These are phyloP conservation scores for Malurus leucopterus DNA, from an alignment of 2,797 vertebrate genomes.

Conservation along the genomic window DNA sequence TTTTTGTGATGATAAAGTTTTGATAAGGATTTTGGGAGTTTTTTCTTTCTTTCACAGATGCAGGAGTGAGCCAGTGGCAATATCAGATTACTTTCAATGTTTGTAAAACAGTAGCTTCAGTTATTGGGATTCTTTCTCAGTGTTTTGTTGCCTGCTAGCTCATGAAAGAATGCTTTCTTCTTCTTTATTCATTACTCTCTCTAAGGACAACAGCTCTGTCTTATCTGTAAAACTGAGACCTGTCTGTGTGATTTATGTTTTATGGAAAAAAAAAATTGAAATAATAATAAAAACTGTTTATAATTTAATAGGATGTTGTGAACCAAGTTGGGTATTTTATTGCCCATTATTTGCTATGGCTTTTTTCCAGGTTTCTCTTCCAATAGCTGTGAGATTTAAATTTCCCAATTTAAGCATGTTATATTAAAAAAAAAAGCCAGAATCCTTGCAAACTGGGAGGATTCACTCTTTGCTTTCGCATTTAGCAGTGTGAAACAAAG, in stretches of 20 bases:
- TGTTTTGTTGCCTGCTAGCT: constrained; percentile 14
- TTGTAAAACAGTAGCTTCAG: constrained; percentile 17
- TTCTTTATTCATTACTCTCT: neutral
- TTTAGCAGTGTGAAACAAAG: constrained; percentile 14
- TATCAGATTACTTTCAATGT: neutral
- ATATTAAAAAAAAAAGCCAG: neutral
- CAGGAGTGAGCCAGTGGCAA: neutral
- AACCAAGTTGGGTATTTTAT: neutral
- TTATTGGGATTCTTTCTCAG: neutral
- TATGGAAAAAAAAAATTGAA: neutral
- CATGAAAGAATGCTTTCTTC: constrained; percentile 25
- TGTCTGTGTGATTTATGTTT: neutral
- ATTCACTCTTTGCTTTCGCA: neutral
- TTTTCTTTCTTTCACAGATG: neutral
- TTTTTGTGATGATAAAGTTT: neutral
- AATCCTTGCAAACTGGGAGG: neutral
- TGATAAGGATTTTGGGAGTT: neutral
- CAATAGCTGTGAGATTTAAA: neutral
- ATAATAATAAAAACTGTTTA: neutral
- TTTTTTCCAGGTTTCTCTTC: neutral
- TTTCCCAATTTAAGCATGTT: neutral
- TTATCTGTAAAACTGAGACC: neutral
- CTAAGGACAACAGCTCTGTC: neutral
- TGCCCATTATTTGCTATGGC: neutral
- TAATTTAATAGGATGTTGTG: neutral